Evolutionary conservation across 2,888 invertebrate genomes (phyloP).

Genomic region (Bedellia somnulentella): DNA sequence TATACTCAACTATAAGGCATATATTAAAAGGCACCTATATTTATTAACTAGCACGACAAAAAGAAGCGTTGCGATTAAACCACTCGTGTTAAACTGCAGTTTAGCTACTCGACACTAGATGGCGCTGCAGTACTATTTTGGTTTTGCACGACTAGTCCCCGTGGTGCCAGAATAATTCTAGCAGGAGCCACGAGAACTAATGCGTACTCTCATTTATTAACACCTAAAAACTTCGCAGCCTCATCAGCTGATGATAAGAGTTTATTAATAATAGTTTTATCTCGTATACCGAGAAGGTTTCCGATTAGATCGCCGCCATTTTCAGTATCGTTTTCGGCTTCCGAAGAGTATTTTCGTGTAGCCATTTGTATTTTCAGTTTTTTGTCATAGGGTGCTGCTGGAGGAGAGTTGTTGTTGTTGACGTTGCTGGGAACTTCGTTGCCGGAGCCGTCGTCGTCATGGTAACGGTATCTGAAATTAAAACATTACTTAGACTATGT

Average conservation of each 20-base stretch:
- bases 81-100: too few species aligned
- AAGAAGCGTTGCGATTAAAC: too few species aligned
- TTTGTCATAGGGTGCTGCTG: conserved; percentile 57
- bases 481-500: too few species aligned
- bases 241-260: conserved; percentile 80
- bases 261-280: conserved; percentile 82
- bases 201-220: conserved; percentile 69
- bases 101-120: conserved; percentile 27
- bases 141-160: conserved; percentile 30
- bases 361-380: conserved; percentile 51
- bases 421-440: conserved; percentile 49
- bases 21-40: conserved; percentile 34
- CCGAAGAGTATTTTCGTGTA: conserved; percentile 49
- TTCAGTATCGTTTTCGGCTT: conserved; percentile 55
- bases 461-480: conserved; percentile 34
- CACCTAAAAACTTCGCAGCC: conserved; percentile 85
- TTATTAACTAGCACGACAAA: too few species aligned
- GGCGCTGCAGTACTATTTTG: conserved; percentile 22
- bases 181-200: conserved; percentile 53
- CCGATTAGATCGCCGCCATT: conserved; percentile 79
- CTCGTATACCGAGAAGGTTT: conserved; percentile 85
- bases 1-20: conserved; percentile 32
- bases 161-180: conserved; percentile 45
- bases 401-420: conserved; percentile 59
- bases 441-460: conserved; percentile 47